Evolutionary conservation across 2,113 vertebrate genomes (phyloP).

Genomic region (Pachypanchax playfairii): DNA sequence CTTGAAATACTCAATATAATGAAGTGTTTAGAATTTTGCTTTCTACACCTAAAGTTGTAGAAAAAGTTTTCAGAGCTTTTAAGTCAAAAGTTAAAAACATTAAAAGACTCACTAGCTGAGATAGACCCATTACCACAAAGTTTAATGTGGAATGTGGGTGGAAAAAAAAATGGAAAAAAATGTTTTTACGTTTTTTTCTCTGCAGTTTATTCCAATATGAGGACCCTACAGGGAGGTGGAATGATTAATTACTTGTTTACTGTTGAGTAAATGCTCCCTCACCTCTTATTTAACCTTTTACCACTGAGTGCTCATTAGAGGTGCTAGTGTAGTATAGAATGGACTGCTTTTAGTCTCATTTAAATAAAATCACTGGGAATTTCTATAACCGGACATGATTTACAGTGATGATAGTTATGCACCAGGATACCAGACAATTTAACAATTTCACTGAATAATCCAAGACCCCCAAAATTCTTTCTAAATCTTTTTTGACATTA

Average conservation of each 20-base stretch:
- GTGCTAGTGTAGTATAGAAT: conserved; percentile 28
- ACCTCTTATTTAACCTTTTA: conserved; percentile 58
- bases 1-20: too few species aligned
- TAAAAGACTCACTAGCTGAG: conserved; percentile 6
- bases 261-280: conserved; percentile 46
- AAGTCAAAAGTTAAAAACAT: too few species aligned
- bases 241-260: conserved; percentile 69
- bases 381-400: conserved; percentile 1
- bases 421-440: background rate
- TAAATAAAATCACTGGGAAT: conserved; percentile 23
- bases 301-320: conserved; percentile 39
- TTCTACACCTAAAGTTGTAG: too few species aligned
- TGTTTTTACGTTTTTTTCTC: conserved; percentile 4
- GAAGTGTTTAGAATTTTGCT: too few species aligned
- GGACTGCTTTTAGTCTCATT: conserved; percentile 30
- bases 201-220: conserved; percentile 28
- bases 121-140: conserved; percentile 12
- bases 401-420: background rate
- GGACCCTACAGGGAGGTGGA: conserved; percentile 26
- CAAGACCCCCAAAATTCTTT: background rate
- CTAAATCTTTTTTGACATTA: too few species aligned
- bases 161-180: conserved; percentile 16
- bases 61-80: too few species aligned
- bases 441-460: background rate
- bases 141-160: background rate